Evolutionary conservation across 2,888 invertebrate genomes (phyloP), one percentile per base, ranked within the genome.

Genomic region (Andrena haemorrhoa): DNA sequence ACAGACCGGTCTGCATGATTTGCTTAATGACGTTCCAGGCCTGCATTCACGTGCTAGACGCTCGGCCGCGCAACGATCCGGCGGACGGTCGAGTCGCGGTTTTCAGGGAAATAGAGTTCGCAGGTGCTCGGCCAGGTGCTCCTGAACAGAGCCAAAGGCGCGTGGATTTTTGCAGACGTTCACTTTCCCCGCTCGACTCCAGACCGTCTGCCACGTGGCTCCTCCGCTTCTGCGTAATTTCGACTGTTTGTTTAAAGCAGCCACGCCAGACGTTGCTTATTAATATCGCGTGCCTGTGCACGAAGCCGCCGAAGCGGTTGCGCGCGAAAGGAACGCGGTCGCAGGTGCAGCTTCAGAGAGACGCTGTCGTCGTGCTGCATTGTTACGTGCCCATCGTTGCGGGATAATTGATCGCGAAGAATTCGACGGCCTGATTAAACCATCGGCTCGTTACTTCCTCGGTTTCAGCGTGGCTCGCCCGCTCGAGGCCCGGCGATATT

Each of bases 241-340:
- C 12, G 16, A 12, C 68, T 8, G 51, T 41, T 74, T 53, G 70
- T 64, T 69, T 47, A 56, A 33, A 29, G 56, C 23, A 49, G 61
- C 41, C 79, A 47, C 23, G 64, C 64, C 56, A 70, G 63, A 60
- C 75, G 64, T 71, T 77, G 76, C 79, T 83, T 90, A 91, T 92
- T 92, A 92, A 92, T 91, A 91, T 75, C 86, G 66, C 78, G 80
- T 51, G 82, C 88, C 88, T 89, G 90, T 89, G 83, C 75, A 80
- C 73, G 75, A 80, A 89, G 89, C 82, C 74, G 80, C 78, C 77
- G 83, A 79, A 79, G 83, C 77, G 76, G 73, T 84, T 79, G 87
- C 90, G 35, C 4, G 86, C 86, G 87, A 23, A 87, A 86, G 88
- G 83, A 92, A 90, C 89, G 90, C 89, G 90, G 89, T 86, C 90